Evolutionary conservation across 2,888 invertebrate species (phyloP), one percentile per base, ranked within the genome.

Genomic region (Euzetes globulus): DNA sequence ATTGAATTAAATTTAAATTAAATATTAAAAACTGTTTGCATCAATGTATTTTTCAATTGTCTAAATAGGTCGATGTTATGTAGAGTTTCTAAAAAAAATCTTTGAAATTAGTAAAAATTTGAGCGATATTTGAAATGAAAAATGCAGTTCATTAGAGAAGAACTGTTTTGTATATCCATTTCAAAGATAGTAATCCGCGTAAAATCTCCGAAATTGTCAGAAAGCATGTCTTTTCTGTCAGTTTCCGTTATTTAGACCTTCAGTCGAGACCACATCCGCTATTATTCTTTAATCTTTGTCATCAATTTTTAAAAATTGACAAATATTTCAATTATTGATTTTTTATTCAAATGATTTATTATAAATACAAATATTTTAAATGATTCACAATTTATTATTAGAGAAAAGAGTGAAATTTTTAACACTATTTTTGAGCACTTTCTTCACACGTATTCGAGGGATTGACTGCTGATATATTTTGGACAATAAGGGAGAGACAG

Each of bases 401-500:
- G 47, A n/a, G 7, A 47, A 5, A 47, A 47, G 3, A 47, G 3
- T 47, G 4, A 47, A 9, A 41, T 41, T 47, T 47, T n/a, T 5
- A n/a, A 17, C 2, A 47, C 15, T 47, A 13, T 13, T 47, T 47
- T 47, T 47, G 47, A 47, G 47, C 47, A 47, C 47, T 47, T 47
- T 47, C 15, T 47, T 13, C 47, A 47, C 47, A 5, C 5, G 33
- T 33, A 7, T 9, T 5, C 2, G 47, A 47, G 15, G 47, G n/a
- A 63, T 63, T 63, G 9, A 27, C 29, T 1, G 63, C 7, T 63
- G 63, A 63, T 63, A 89, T 86, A 74, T 88, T 89, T 82, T 89
- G 89, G 0, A 90, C 90, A 77, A 90, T 89, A 79, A 89, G 86
- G 60, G 88, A 86, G 19, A 90, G 83, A 47, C 89, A 85, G 75